Conservation (phyloP, 2,797 vertebrate genomes). For the Anguilla obscura region DNA sequence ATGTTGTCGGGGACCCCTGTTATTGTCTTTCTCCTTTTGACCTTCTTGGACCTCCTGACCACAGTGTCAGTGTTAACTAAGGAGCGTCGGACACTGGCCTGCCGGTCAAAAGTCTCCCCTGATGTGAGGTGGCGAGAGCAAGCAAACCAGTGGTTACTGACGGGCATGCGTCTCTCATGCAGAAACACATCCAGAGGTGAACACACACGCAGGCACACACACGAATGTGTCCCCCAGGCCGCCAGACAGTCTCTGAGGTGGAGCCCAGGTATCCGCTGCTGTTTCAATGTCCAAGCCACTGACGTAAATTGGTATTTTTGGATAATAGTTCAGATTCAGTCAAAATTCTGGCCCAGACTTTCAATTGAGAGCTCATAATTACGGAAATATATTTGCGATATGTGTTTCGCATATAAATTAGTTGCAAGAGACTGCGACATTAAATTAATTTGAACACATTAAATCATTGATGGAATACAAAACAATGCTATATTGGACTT, state of each 20-base stretch:
- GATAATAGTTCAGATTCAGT: not conserved
- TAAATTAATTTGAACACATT: not conserved
- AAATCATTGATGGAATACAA: not conserved
- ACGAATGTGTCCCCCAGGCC: not conserved
- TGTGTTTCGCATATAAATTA: not conserved
- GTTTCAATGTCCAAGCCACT: not conserved
- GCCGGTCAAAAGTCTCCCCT: constrained; percentile 99
- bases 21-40: constrained; percentile 99
- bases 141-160: constrained; percentile 82
- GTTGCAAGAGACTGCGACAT: not conserved
- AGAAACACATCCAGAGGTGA: constrained; percentile 45
- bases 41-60: constrained; percentile 98
- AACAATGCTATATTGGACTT: not conserved
- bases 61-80: constrained; percentile 98
- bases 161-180: constrained; percentile 86
- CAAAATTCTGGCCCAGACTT: not conserved
- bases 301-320: not conserved
- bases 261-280: not conserved
- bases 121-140: constrained; percentile 82
- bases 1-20: constrained; percentile 97
- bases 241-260: constrained; percentile 17
- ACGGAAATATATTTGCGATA: not conserved
- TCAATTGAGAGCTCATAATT: not conserved
- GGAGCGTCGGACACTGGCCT: constrained; percentile 96
- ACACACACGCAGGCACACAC: constrained; percentile 23